phyloP scores from a whole-genome alignment of 2,888 invertebrate genomes.

The Bruchidius siliquastri region DNA sequence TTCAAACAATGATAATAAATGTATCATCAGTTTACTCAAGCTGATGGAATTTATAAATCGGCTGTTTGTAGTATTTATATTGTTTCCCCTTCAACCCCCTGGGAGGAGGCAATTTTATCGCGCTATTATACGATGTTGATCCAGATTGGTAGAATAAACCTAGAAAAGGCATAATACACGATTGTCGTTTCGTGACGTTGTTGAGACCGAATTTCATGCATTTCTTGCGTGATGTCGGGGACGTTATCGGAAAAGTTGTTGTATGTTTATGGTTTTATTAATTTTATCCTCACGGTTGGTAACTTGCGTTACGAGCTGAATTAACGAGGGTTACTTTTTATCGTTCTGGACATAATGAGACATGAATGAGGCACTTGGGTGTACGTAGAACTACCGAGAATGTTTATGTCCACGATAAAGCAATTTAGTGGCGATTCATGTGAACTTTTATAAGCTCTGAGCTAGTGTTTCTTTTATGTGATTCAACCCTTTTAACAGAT shows the following conservation, averaged over 20 bases:
- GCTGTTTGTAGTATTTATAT: too few relatives aligned
- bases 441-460: too few relatives aligned
- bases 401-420: background rate
- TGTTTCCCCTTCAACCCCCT: too few relatives aligned
- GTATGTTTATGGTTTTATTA: background rate
- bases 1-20: too few relatives aligned
- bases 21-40: too few relatives aligned
- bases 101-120: too few relatives aligned
- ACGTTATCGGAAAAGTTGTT: background rate
- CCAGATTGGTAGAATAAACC: background rate
- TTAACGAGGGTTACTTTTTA: background rate
- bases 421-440: background rate
- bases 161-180: background rate
- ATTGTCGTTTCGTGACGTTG: background rate
- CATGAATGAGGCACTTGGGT: background rate
- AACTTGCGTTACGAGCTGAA: background rate
- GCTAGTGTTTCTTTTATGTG: too few relatives aligned
- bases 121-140: background rate
- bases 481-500: too few relatives aligned
- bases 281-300: background rate
- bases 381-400: background rate
- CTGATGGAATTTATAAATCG: too few relatives aligned
- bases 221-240: background rate
- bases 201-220: background rate
- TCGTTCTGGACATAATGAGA: background rate